Base-by-base conservation (phyloP, 2,888 invertebrate species). In the Apodemia zela region DNA sequence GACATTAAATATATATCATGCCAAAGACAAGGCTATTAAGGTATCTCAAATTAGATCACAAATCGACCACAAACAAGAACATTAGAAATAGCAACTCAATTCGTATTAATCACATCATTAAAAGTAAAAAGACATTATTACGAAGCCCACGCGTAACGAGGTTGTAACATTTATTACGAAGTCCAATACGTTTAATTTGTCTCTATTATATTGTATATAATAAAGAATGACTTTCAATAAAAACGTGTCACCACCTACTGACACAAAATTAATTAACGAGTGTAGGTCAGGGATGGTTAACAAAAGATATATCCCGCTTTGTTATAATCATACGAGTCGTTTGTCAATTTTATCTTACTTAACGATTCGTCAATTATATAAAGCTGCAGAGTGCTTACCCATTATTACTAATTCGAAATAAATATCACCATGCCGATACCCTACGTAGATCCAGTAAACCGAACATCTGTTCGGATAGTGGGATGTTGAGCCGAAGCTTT, bases 21-120 rank as follows among this genome's bases (percentile, higher is more conserved):
- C 15, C 13, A 18, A 21, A 51, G 51, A 51, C 51, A 54, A 54
- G 25, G 54, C 54, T 62, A 62, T 59, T 59, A 59, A 62, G 18
- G 47, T 47, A 62, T 62, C 62, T 59, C 5, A 18, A 45, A 60
- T 60, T 42, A 59, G 62, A 62, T 62, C 62, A 47, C 58, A 42
- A 42, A 42, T 42, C 42, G 42, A 42, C 42, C 29, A 60, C 45
- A 47, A 62, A 62, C 59, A 62, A 59, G 58, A 62, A 58, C 47
- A 59, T 62, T 62, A 58, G 58, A 58, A 60, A 59, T 64, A 62
- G 63, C 66, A 66, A 61, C 63, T 66, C 63, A 45, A 67, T 63
- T 65, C 63, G 42, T 51, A 61, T 45, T 64, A 59, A 62, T 58
- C 42, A 59, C 45, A 59, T 65, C 66, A 65, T 68, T 67, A 66